A percentile compares a stretch with the other conserved stretches of the same genome.
These are phyloP conservation scores for Lepidochrysops patricia DNA, from an alignment of 2,888 invertebrate species.

Conservation along the genomic window DNA sequence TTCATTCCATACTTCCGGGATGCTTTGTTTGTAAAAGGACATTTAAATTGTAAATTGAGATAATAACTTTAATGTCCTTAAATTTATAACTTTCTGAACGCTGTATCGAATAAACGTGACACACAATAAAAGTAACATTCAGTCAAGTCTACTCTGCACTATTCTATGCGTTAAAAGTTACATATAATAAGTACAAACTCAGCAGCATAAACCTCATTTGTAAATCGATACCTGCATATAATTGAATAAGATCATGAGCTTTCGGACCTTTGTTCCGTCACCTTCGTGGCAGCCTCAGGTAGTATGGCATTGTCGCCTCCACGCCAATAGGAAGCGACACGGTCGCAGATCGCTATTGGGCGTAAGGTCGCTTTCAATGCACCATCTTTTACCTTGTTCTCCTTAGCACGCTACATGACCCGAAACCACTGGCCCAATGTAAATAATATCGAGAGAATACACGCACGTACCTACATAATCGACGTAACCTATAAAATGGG, in stretches of 20 bases:
- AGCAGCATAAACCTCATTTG: background rate
- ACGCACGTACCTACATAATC: background rate
- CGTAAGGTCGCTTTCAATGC: slow-evolving; percentile 73
- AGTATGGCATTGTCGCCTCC: slow-evolving; percentile 65
- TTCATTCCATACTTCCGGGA: background rate
- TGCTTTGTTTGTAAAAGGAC: background rate
- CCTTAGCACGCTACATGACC: slow-evolving; percentile 64
- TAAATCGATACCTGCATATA: background rate
- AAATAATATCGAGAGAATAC: slow-evolving; percentile 23
- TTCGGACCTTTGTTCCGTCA: slow-evolving; percentile 62
- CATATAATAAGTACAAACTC: no score
- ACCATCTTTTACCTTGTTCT: slow-evolving; percentile 75
- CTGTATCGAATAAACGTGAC: background rate
- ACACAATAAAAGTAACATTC: background rate
- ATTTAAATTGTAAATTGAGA: background rate
- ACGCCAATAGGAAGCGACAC: slow-evolving; percentile 70
- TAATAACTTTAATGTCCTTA: background rate
- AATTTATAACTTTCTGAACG: no score
- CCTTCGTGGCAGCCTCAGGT: slow-evolving; percentile 57
- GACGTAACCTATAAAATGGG: background rate
- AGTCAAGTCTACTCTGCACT: background rate
- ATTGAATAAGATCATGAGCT: slow-evolving; percentile 29
- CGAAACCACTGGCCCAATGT: slow-evolving; percentile 44
- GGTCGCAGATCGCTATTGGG: slow-evolving; percentile 70
- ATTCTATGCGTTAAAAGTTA: no score